Conservation (phyloP, 2,888 invertebrate genomes). For the Caenorhabditis uteleia region DNA sequence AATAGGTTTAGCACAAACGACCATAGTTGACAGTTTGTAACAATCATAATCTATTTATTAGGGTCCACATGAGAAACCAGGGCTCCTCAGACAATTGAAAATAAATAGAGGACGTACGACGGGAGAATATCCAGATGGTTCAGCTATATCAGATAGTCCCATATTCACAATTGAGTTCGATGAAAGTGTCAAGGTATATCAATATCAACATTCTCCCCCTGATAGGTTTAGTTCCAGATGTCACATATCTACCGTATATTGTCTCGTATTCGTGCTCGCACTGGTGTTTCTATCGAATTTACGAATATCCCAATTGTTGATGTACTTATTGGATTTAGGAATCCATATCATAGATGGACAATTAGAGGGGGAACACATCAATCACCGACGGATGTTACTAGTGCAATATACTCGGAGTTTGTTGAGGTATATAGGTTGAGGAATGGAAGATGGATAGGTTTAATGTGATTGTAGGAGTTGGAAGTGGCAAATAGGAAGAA, state of each 20-base stretch:
- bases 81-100: conserved; percentile 12
- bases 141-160: conserved; percentile 44
- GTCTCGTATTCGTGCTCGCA: background rate
- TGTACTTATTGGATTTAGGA: background rate
- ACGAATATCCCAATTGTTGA: background rate
- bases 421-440: background rate
- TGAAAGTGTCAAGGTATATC: conserved; percentile 10
- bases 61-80: conserved; percentile 6
- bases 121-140: conserved; percentile 22
- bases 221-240: background rate
- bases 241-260: conserved; percentile 5
- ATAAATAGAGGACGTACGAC: conserved; percentile 31
- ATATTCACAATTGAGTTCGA: conserved; percentile 46
- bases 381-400: conserved; percentile 2
- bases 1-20: no score
- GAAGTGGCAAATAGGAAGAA: no score
- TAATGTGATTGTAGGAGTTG: no score
- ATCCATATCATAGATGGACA: background rate
- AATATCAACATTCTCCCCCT: background rate
- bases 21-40: no score
- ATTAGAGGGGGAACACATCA: no score
- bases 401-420: background rate
- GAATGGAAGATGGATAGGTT: conserved; percentile 6
- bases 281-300: background rate
- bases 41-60: background rate